These are phyloP conservation scores for Synergus laeviventris DNA, from an alignment of 2,888 invertebrate species.

Conservation along the genomic window DNA sequence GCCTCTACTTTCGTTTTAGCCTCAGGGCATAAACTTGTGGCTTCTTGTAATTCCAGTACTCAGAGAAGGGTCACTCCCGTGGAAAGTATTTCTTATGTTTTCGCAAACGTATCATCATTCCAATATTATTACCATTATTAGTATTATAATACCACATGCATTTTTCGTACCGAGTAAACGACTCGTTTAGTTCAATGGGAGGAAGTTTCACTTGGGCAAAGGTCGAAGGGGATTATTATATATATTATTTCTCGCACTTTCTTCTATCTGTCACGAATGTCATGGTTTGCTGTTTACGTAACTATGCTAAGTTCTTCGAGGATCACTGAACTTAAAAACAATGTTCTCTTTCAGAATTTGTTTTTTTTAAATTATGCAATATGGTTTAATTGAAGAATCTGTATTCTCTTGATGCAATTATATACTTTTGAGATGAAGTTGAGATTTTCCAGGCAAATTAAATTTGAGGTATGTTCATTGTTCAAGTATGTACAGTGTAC, in stretches of 20 bases:
- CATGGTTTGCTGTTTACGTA: neutral
- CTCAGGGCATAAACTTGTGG: slow-evolving; percentile 11
- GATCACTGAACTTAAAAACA: neutral
- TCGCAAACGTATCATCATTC: slow-evolving; percentile 49
- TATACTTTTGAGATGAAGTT: neutral
- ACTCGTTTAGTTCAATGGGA: slow-evolving; percentile 41
- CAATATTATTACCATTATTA: slow-evolving; percentile 21
- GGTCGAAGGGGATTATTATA: slow-evolving; percentile 25
- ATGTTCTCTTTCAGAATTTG: neutral
- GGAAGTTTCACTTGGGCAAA: slow-evolving; percentile 53
- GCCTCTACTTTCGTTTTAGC: slow-evolving; percentile 31
- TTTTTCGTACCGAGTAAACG: slow-evolving; percentile 42
- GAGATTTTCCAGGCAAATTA: neutral
- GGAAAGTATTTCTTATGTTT: slow-evolving; percentile 48
- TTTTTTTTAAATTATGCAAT: neutral
- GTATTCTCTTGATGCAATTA: no score
- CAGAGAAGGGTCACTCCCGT: slow-evolving; percentile 49
- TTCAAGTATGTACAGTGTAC: no score
- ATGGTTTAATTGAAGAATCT: neutral
- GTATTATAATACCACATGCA: neutral
- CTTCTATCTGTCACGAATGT: neutral
- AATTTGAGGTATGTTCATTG: neutral
- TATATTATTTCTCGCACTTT: neutral
- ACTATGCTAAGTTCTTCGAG: neutral
- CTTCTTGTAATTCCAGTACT: slow-evolving; percentile 17